A percentile compares a stretch with the other conserved stretches of the same genome.
These are phyloP conservation scores for Chondrilla cf. caribensis DNA, from an alignment of 37 sponge, comb jelly and placozoan genomes.

Conservation along the genomic window DNA sequence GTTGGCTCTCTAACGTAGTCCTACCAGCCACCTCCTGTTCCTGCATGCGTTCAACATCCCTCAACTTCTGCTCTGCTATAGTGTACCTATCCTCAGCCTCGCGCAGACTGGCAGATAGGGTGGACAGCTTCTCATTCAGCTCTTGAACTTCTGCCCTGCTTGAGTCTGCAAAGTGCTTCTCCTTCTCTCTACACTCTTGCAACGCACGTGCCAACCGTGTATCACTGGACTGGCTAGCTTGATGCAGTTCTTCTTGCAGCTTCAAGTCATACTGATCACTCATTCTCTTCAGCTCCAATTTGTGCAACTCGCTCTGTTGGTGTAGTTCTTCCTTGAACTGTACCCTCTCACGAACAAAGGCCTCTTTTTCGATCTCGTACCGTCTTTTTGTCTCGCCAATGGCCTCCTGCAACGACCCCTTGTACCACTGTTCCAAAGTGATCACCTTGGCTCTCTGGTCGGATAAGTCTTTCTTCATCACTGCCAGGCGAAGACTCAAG, in stretches of 20 bases:
- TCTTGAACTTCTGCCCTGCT: constrained; percentile 20
- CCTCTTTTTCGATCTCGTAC: constrained; percentile 32
- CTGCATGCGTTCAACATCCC: constrained; percentile 21
- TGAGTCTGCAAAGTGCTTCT: not conserved
- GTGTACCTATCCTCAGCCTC: constrained; percentile 50
- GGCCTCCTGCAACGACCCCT: not conserved
- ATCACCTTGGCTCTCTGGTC: not conserved
- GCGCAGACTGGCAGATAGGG: constrained; percentile 45
- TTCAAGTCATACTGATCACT: not conserved
- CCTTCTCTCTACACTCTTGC: constrained; percentile 30
- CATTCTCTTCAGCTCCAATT: constrained; percentile 18
- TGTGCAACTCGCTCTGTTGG: not conserved
- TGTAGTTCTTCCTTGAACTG: not conserved
- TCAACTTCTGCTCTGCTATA: constrained; percentile 47
- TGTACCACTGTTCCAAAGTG: not conserved
- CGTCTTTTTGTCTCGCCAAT: constrained; percentile 1
- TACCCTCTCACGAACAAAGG: not conserved
- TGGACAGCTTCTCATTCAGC: constrained; percentile 42
- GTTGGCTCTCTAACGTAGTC: constrained; percentile 9
- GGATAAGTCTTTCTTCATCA: not conserved
- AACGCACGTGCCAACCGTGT: constrained; percentile 1
- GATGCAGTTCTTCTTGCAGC: not conserved
- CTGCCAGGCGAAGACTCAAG: not conserved
- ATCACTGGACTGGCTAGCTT: not conserved
- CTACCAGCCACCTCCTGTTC: constrained; percentile 24